Conservation (phyloP, 1,140 invertebrate genomes). For the Trichoplusia ni region DNA sequence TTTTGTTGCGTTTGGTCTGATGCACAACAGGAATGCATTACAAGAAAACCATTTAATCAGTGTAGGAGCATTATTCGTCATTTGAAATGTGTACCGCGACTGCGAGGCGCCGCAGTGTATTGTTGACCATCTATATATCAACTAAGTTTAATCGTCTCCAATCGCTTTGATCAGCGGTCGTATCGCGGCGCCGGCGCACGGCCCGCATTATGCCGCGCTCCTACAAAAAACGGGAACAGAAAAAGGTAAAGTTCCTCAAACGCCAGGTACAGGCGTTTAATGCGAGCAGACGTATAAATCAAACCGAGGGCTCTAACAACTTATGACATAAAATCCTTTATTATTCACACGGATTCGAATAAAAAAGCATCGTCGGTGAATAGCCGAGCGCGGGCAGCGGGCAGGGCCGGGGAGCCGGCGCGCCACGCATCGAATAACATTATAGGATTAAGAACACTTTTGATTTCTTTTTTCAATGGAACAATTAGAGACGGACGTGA, state of each 20-base stretch:
- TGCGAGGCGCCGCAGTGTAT: constrained; percentile 54
- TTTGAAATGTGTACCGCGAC: constrained; percentile 41
- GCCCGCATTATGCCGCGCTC: constrained; percentile 21
- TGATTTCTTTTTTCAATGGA: constrained; percentile 58
- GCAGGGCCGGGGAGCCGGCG: constrained; percentile 26
- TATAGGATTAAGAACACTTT: constrained; percentile 67
- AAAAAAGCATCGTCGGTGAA: constrained; percentile 52
- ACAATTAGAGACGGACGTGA: constrained; percentile 69
- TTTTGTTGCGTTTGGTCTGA: constrained; percentile 4
- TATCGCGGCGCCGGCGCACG: constrained; percentile 48
- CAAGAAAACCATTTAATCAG: constrained; percentile 28
- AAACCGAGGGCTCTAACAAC: constrained; percentile 60
- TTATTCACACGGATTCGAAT: constrained; percentile 60
- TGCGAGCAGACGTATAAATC: constrained; percentile 69
- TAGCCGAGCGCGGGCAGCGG: constrained; percentile 35
- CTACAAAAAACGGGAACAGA: constrained; percentile 47
- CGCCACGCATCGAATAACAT: constrained; percentile 65
- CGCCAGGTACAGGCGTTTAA: constrained; percentile 59
- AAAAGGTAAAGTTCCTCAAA: constrained; percentile 53
- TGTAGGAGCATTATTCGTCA: constrained; percentile 27
- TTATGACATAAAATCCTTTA: constrained; percentile 75
- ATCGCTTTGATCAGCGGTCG: constrained; percentile 58
- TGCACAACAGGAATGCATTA: constrained; percentile 32
- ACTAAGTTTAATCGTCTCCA: constrained; percentile 55
- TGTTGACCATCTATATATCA: constrained; percentile 48